A percentile compares a stretch with the other conserved stretches of the same genome.
phyloP scores from a whole-genome alignment of 2,797 vertebrate species.

The Poecilia picta region DNA sequence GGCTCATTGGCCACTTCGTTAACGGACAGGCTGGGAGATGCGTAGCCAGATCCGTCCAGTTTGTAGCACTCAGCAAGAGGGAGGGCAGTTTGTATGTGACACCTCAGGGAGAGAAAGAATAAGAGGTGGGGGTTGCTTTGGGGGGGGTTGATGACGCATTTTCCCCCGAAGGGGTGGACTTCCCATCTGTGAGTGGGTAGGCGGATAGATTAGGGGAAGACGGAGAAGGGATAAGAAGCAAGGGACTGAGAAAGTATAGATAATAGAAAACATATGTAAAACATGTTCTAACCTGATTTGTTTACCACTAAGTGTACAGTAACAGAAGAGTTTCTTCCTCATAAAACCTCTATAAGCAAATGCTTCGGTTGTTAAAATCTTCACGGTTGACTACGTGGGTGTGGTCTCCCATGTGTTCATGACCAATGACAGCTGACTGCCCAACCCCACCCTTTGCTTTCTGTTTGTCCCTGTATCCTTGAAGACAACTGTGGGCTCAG shows the following conservation, averaged over 20 bases:
- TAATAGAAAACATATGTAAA: not conserved
- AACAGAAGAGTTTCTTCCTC: not conserved
- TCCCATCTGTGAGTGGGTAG: constrained; percentile 72
- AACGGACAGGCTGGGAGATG: constrained; percentile 51
- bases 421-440: constrained; percentile 40
- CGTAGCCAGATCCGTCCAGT: constrained; percentile 40
- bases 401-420: constrained; percentile 53
- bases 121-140: constrained; percentile 68
- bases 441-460: constrained; percentile 31
- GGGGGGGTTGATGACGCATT: constrained; percentile 68
- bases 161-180: constrained; percentile 65
- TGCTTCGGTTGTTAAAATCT: constrained; percentile 23
- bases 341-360: not conserved
- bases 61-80: constrained; percentile 26
- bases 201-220: constrained; percentile 44
- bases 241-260: constrained; percentile 28
- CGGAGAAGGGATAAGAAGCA: constrained; percentile 19
- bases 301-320: not conserved
- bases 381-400: constrained; percentile 39
- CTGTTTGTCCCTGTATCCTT: constrained; percentile 29
- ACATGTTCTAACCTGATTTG: not conserved
- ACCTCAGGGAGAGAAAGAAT: constrained; percentile 32
- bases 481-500: constrained; percentile 62
- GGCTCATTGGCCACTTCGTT: constrained; percentile 72
- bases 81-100: constrained; percentile 7